Base-by-base conservation (phyloP, 2,888 invertebrate species). In the Clistopyga incitator region DNA sequence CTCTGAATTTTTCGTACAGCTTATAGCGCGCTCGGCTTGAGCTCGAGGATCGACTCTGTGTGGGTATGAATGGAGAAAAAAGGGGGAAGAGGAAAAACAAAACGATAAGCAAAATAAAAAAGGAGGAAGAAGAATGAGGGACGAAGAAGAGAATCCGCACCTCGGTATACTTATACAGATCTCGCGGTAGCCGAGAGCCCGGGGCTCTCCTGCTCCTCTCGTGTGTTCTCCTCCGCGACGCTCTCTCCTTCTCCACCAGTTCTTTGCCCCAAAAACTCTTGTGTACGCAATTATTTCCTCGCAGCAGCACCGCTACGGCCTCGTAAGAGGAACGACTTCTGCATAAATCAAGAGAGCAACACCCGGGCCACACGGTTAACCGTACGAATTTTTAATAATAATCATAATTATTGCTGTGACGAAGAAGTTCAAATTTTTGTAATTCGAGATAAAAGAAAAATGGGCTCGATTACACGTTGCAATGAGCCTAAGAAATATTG, bases 191-290 rank as follows among this genome's bases (percentile, higher is more conserved):
- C 78, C 78, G 65, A 78, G 75, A 75, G 82, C 78, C 82, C 56
- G 75, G 71, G 78, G 82, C 47, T 59, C 47, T 59, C 75, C 15
- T 47, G 47, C 45, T 18, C 56, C 54, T 34, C 34, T n/a, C 47
- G 34, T 38, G 34, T 38, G 34, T 45, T 29, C 29, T 54, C 52
- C 47, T 18, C 25, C 20, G 23, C 42, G 11, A 25, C 29, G n/a
- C 34, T 71, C 70, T 77, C 81, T 59, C 74, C 11, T 61, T 82
- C 78, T 70, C 68, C 56, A 78, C 54, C 54, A 75, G 75, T 78
- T 82, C 78, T 82, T 78, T 82, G 74, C 75, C 72, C 78, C 81
- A 81, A 82, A 82, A 82, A 82, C 47, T 59, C 72, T 59, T 72
- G 77, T 67, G 77, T 56, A 54, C 82, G 78, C 82, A 78, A 78